Evolutionary conservation across 2,888 invertebrate genomes (phyloP), one percentile per base, ranked within the genome.

Genomic region (Sycophila texana): DNA sequence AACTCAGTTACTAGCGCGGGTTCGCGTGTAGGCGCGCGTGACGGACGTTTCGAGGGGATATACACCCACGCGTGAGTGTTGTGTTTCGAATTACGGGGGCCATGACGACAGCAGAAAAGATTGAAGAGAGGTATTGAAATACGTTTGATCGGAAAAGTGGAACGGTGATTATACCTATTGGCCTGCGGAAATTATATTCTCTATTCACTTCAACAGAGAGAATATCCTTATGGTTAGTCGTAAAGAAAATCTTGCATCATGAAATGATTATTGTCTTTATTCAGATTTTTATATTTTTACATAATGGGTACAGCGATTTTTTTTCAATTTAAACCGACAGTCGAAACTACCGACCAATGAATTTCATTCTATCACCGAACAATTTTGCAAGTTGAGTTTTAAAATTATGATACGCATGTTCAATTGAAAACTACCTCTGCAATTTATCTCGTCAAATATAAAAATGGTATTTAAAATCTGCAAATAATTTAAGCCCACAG

Each of bases 81-180:
- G 53, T 57, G 57, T 68, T 70, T 79, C 70, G 70, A 79, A 74
- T 74, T 79, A 79, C 70, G 58, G 65, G 70, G 63, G 53, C 74
- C 58, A 74, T 60, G 79, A 61, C 65, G 70, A 71, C 68, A 55
- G 68, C 57, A 60, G 14, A 20, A 39, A 39, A 73, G 73, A 74
- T 74, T 57, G 55, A 51, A 55, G 70, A 57, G 26, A 74, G 51
- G 20, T 70, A 79, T 79, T 49, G 63, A 78, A 78, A 65, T 70
- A 57, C 30, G 63, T 74, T 74, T 65, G 78, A 79, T 74, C 68
- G 16, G 61, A 73, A 73, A 73, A 68, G 20, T 60, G 73, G 63
- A 22, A 68, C 74, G 39, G n/a, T 20, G 39, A 70, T 74, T 70
- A 70, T 65, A 71, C 65, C 53, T 68, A 49, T 60, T 53, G 3